Base-by-base conservation (phyloP, 1,140 invertebrate species). In the Rhagoletis zephyria region DNA sequence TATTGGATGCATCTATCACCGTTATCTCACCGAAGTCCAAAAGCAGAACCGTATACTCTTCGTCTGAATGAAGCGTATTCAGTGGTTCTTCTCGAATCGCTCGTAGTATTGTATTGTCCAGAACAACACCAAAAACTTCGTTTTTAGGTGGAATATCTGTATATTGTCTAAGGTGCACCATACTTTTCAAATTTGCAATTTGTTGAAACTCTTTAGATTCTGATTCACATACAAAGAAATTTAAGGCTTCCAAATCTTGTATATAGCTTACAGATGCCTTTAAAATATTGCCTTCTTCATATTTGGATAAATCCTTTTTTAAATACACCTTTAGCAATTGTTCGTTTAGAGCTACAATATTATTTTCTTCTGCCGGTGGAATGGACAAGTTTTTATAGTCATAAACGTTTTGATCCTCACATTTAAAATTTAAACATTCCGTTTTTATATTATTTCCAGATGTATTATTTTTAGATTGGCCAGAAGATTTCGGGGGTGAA, bases 101-200 rank as follows among this genome's bases (percentile, higher is more conserved):
- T 14, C 87, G 30, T 10, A 87, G 16, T 9, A 88, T 87, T 19
- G 45, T 60, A 16, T 88, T 45, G 16, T 88, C 87, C 12, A 88
- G 14, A 2, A 87, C 87, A 4, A 87, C 48, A 10, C 87, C 87
- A 60, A 88, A 88, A 5, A 88, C 74, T 56, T 87, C 87, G 42
- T 88, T 64, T 61, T 42, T 9, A 3, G 60, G 61, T 16, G 87
- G 87, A 42, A 85, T 5, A 42, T 2, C 19, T 10, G 63, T 51
- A 30, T 87, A 87, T 48, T 88, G 85, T 6, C 60, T 74, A 2
- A 88, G 40, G 65, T 87, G 9, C 48, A 64, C 1, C 85, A 40
- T 63, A 86, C 85, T 60, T 59, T 60, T n/a, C 60, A 61, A 60
- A 85, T 63, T 14, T 42, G 51, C 65, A 9, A 45, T 74, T 86